Base-by-base conservation (phyloP, 2,888 invertebrate species). In the Cerastis leucographa region DNA sequence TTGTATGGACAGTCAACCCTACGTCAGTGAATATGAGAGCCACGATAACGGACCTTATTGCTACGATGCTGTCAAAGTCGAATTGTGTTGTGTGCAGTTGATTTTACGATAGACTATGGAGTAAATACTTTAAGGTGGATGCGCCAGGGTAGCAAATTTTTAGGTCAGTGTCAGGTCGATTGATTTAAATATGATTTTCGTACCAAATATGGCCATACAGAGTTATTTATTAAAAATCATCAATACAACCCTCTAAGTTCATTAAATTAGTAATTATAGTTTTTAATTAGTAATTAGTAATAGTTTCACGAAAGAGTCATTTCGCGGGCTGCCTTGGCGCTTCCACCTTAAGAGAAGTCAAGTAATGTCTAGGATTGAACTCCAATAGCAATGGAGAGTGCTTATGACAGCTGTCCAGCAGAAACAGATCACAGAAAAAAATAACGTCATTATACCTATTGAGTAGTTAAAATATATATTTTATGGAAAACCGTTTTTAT, bases 1-100 rank as follows among this genome's bases (percentile, higher is more conserved):
- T 44, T 62, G 80, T 74, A 71, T 49, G 61, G 49, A 70, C 66
- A 11, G 8, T 19, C 40, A 19, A 59, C 49, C 1, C 6, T 42
- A 56, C 22, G 19, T 40, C 25, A 25, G 17, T 35, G n/a, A 8
- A 9, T 40, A 25, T 8, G 25, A 25, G 4, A 35, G 29, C 12
- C n/a, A 25, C 14, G 35, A 56, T 22, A 42, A 49, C 1, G 2
- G n/a, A 46, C 17, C 29, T 29, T 78, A 71, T 5, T 40, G 22
- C 6, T 25, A 22, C 2, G 17, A 64, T 12, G 8, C 59, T 59
- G 12, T 70, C 12, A 14, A 69, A 17, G 0, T 72, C 51, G 0
- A 5, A 42, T 46, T 71, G 1, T 22, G 19, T 35, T 11, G 22
- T 4, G 7, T 12, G 59, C 7, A 25, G 22, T 14, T 42, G 7